Evolutionary conservation across 1,140 invertebrate genomes (phyloP).

Genomic region (Neodiprion virginianus): DNA sequence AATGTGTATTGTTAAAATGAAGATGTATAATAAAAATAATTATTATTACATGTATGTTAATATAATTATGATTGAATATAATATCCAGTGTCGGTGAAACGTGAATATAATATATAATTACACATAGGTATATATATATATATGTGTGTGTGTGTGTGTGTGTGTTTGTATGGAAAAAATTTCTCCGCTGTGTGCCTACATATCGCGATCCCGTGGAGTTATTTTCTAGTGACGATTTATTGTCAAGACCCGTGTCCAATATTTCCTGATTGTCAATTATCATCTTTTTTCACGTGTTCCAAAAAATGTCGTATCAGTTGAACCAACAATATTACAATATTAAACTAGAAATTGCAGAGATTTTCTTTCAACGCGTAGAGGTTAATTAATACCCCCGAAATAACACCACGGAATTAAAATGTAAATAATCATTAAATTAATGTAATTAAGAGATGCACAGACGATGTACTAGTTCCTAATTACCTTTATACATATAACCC

Average conservation of each 20-base stretch:
- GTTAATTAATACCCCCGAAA: not conserved
- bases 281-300: not conserved
- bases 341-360: not conserved
- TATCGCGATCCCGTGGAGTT: slow-evolving; percentile 3
- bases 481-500: not conserved
- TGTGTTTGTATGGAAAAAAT: not conserved
- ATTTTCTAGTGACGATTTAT: not conserved
- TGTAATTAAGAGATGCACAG: slow-evolving; percentile 3
- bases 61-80: not conserved
- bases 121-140: too few relatives aligned
- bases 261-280: slow-evolving; percentile 1
- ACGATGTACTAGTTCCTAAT: slow-evolving; percentile 5
- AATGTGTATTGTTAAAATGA: too few relatives aligned
- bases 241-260: not conserved
- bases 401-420: slow-evolving; percentile 6
- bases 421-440: slow-evolving; percentile 6
- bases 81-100: not conserved
- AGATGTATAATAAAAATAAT: too few relatives aligned
- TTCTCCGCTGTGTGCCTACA: slow-evolving; percentile 6
- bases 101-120: not conserved
- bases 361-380: not conserved
- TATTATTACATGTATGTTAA: too few relatives aligned
- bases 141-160: too few relatives aligned
- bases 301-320: too few relatives aligned
- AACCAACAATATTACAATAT: too few relatives aligned